These are phyloP conservation scores for Rhogogaster chlorosoma DNA, from an alignment of 2,888 invertebrate species.

Conservation along the genomic window DNA sequence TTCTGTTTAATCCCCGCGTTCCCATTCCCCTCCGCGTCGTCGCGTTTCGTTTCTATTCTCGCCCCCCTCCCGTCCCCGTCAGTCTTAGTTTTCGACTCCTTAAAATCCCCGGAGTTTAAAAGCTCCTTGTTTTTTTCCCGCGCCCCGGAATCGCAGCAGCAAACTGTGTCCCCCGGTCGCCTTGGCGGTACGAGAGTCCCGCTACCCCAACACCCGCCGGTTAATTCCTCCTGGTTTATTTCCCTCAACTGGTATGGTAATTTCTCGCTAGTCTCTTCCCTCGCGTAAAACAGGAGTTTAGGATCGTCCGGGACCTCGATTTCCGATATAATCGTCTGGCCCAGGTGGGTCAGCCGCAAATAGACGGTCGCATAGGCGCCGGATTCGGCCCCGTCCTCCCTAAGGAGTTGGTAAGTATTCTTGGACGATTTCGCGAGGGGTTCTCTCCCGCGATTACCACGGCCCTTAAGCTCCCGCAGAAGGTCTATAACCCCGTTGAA, in stretches of 20 bases:
- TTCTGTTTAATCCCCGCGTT: no score
- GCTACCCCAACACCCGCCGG: conserved; percentile 61
- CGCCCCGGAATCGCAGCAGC: conserved; percentile 50
- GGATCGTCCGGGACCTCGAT: conserved; percentile 58
- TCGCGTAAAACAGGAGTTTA: conserved; percentile 63
- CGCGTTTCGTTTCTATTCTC: background rate
- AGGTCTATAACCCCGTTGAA: conserved; percentile 70
- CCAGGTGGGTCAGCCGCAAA: conserved; percentile 69
- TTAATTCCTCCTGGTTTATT: conserved; percentile 59
- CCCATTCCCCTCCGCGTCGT: background rate
- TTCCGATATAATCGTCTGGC: conserved; percentile 69
- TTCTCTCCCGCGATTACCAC: conserved; percentile 61
- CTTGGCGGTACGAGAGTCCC: conserved; percentile 54
- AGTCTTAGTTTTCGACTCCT: background rate
- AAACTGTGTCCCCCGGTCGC: conserved; percentile 54
- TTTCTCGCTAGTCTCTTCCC: conserved; percentile 65
- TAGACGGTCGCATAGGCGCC: conserved; percentile 64
- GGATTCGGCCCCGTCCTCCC: conserved; percentile 60
- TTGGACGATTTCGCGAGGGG: conserved; percentile 70
- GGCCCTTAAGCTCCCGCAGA: conserved; percentile 62
- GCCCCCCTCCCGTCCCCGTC: background rate
- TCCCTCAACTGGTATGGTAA: conserved; percentile 67
- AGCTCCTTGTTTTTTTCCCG: background rate
- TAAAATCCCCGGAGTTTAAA: background rate
- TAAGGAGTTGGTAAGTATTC: conserved; percentile 61